Percentiles rank a stretch among this genome's conserved stretches.
Conservation (phyloP, 2,113 vertebrate species). For the Channa argus region DNA sequence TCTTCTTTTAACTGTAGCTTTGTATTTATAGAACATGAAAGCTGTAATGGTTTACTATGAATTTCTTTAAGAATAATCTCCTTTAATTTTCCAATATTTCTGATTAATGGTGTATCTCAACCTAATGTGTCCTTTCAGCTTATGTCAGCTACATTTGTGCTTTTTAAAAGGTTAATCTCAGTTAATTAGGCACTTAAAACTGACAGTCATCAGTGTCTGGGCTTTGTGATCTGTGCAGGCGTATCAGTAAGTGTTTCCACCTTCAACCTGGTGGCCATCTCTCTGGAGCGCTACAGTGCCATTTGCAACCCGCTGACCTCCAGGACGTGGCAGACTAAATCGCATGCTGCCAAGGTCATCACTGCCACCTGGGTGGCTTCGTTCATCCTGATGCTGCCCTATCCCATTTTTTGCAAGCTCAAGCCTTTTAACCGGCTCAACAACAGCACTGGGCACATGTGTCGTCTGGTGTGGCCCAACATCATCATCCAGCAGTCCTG, state of each 20-base stretch:
- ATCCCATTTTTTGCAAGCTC: constrained; percentile 93
- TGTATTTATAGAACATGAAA: no score
- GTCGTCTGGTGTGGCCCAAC: constrained; percentile 92
- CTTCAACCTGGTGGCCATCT: constrained; percentile 97
- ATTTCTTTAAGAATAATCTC: no score
- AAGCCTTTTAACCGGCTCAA: constrained; percentile 90
- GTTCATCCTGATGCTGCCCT: constrained; percentile 94
- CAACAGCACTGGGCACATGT: constrained; percentile 95
- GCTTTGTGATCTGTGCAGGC: constrained; percentile 76
- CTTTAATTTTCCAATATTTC: no score
- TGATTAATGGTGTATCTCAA: no score
- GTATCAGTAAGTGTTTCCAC: constrained; percentile 96
- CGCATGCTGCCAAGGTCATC: constrained; percentile 95
- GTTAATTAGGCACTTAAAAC: background rate
- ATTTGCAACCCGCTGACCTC: constrained; percentile 97
- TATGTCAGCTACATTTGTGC: no score
- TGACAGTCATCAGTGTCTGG: background rate
- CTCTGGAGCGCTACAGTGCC: constrained; percentile 95
- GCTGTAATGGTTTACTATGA: no score
- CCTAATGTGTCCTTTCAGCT: no score
- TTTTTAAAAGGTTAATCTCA: no score
- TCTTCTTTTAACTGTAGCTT: no score
- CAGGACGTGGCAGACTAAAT: constrained; percentile 96
- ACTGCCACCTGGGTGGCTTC: constrained; percentile 92
- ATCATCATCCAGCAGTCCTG: constrained; percentile 91